A percentile compares a stretch with the other conserved stretches of the same genome.
Evolutionary conservation across 2,113 vertebrate species (phyloP).

Genomic region (Gadus macrocephalus): DNA sequence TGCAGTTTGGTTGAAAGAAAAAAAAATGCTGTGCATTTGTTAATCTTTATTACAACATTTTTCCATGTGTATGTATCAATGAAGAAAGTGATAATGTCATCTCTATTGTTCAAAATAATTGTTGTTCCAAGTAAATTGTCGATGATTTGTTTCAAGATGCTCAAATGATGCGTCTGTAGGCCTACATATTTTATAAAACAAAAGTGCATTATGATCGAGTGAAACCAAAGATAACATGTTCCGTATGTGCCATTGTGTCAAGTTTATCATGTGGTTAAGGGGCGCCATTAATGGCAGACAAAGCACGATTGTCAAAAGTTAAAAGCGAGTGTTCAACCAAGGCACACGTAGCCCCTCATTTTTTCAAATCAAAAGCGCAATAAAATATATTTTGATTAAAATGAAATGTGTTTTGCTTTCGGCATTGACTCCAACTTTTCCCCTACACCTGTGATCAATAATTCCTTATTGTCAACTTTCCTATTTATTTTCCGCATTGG

Average conservation of each 20-base stretch:
- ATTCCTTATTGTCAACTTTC: conserved; percentile 44
- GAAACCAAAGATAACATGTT: conserved; percentile 25
- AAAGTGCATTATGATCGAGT: conserved; percentile 25
- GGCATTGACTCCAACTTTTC: conserved; percentile 26
- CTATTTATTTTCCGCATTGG: conserved; percentile 42
- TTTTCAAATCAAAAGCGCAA: conserved; percentile 36
- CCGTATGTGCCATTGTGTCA: conserved; percentile 17
- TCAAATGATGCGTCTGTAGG: conserved; percentile 38
- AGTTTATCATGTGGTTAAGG: conserved; percentile 19
- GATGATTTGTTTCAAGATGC: conserved; percentile 31
- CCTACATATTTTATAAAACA: conserved; percentile 29
- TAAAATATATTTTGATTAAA: conserved; percentile 56
- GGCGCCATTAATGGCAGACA: conserved; percentile 11
- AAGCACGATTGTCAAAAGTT: conserved; percentile 2
- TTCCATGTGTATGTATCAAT: conserved; percentile 46
- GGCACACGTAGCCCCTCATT: conserved; percentile 31
- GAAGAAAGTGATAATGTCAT: conserved; percentile 51
- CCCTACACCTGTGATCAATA: conserved; percentile 39
- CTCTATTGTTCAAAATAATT: conserved; percentile 40
- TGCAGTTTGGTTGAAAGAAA: conserved; percentile 56
- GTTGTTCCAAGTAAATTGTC: conserved; percentile 23
- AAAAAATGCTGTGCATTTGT: conserved; percentile 80
- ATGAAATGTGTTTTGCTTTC: conserved; percentile 59
- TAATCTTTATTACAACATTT: conserved; percentile 63
- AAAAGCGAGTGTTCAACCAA: conserved; percentile 14